Conservation (phyloP, 2,888 invertebrate genomes). For the Tubiluchus corallicola region DNA sequence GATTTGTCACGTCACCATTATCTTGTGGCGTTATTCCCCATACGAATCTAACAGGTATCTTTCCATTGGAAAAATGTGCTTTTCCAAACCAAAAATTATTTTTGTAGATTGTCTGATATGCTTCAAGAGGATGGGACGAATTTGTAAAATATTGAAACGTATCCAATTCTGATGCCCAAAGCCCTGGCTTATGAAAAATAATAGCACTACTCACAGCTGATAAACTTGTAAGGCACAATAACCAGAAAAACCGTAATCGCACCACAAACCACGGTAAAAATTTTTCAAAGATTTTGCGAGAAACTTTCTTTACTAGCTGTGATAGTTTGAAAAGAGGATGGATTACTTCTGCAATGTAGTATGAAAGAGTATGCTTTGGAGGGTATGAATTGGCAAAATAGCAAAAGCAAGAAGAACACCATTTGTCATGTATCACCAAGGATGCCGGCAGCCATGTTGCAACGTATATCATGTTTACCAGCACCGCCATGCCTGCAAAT, state of each 20-base stretch:
- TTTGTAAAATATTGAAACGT: constrained; percentile 73
- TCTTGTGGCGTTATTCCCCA: too few relatives aligned
- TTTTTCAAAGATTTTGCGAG: constrained; percentile 32
- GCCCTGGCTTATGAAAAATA: constrained; percentile 61
- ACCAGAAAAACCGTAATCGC: constrained; percentile 28
- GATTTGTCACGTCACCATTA: too few relatives aligned
- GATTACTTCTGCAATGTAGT: too few relatives aligned
- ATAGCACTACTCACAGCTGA: constrained; percentile 43
- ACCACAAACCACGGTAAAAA: constrained; percentile 31
- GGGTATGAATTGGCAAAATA: too few relatives aligned
- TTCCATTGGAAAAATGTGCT: constrained; percentile 23
- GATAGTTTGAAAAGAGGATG: too few relatives aligned
- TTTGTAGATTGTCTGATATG: constrained; percentile 63
- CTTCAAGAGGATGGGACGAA: constrained; percentile 65
- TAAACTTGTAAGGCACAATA: constrained; percentile 34
- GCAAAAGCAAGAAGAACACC: too few relatives aligned
- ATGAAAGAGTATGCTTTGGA: too few relatives aligned
- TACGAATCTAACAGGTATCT: too few relatives aligned
- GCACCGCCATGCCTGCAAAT: constrained; percentile 79
- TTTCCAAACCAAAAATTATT: constrained; percentile 39
- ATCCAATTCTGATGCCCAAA: constrained; percentile 60
- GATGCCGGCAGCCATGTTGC: constrained; percentile 77
- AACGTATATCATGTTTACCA: constrained; percentile 77
- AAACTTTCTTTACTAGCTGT: too few relatives aligned
- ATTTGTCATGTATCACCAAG: constrained; percentile 51